Percentiles rank a stretch among this genome's conserved stretches.
Conservation (phyloP, 2,797 vertebrate genomes). For the Eulemur coronatus region DNA sequence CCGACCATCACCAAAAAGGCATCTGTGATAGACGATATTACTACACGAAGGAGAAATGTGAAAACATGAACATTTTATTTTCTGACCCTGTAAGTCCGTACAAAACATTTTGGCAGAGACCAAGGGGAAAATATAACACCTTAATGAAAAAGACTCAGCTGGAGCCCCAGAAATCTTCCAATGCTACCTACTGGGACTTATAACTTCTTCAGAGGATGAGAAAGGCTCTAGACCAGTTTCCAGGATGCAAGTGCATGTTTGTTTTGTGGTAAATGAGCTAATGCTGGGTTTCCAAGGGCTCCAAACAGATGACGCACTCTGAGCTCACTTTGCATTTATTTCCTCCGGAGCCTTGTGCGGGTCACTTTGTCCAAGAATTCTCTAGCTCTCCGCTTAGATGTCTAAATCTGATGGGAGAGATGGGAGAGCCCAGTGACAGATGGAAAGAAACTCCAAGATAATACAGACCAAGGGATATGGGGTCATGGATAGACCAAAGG, state of each 20-base stretch:
- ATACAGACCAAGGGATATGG: not conserved
- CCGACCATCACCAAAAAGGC: not conserved
- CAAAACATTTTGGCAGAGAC: not conserved
- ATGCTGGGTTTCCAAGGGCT: not conserved
- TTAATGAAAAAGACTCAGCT: not conserved
- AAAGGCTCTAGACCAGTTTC: not conserved
- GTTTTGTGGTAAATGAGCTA: not conserved
- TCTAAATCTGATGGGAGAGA: not conserved
- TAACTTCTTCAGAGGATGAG: not conserved
- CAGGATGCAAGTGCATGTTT: not conserved
- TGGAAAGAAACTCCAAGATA: not conserved
- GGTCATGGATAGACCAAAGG: too few species aligned
- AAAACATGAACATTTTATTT: not conserved
- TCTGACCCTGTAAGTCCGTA: not conserved
- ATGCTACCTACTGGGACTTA: not conserved
- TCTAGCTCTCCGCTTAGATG: not conserved
- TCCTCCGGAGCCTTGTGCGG: not conserved
- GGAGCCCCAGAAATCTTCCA: not conserved
- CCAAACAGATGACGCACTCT: not conserved
- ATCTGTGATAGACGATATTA: not conserved
- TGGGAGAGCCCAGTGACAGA: not conserved
- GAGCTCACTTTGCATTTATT: not conserved
- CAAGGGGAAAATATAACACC: not conserved
- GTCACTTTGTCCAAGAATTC: not conserved
- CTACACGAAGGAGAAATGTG: not conserved